Conservation (phyloP, 2,888 invertebrate species). For the Cepaea hortensis region DNA sequence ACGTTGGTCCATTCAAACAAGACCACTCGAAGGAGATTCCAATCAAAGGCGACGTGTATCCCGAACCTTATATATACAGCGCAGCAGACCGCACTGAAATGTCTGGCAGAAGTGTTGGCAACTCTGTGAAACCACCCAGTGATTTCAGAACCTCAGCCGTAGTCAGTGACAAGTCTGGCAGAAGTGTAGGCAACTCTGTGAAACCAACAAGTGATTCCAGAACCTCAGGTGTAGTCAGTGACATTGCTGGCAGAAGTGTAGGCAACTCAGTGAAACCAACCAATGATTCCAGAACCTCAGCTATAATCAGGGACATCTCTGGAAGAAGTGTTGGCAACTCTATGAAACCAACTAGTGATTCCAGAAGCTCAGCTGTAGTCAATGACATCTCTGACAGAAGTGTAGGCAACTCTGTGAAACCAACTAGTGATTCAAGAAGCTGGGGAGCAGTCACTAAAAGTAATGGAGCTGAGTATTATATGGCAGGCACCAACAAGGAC, state of each 20-base stretch:
- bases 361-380: neutral
- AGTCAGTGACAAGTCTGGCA: neutral
- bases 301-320: neutral
- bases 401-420: neutral
- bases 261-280: neutral
- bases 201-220: neutral
- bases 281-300: neutral
- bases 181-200: neutral
- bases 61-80: conserved; percentile 42
- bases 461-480: neutral
- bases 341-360: neutral
- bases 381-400: neutral
- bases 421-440: too few species aligned
- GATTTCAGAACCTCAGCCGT: neutral
- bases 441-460: neutral
- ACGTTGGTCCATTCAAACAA: conserved; percentile 39
- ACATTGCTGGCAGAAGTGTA: too few species aligned
- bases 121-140: neutral
- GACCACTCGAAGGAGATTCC: conserved; percentile 30
- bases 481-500: neutral
- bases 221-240: neutral
- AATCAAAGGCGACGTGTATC: conserved; percentile 30
- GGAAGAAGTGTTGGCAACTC: neutral
- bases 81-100: conserved; percentile 11
- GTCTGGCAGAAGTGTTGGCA: neutral